These are phyloP conservation scores for Cyclophora punctaria DNA, from an alignment of 2,888 invertebrate species.

Conservation along the genomic window DNA sequence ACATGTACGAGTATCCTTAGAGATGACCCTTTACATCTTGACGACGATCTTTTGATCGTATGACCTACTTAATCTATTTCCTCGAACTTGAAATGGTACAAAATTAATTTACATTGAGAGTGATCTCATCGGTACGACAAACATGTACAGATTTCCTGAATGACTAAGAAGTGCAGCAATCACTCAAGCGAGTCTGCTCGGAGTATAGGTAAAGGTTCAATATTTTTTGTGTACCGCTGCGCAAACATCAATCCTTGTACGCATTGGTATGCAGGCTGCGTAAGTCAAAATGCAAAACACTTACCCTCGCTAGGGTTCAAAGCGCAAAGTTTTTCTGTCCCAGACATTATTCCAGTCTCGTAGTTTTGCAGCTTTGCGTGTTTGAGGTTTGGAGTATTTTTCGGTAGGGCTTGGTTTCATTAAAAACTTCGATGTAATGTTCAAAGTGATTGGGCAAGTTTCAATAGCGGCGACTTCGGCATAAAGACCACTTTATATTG, in stretches of 20 bases:
- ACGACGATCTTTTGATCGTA: constrained; percentile 4
- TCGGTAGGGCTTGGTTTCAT: constrained; percentile 60
- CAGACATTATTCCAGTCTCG: constrained; percentile 71
- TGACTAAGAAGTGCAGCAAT: constrained; percentile 7
- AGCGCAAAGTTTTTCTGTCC: constrained; percentile 71
- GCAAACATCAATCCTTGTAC: constrained; percentile 66
- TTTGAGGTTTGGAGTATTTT: constrained; percentile 68
- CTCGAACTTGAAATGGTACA: too few species aligned
- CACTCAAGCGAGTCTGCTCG: constrained; percentile 15
- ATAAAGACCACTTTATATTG: too few species aligned
- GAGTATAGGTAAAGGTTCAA: constrained; percentile 28
- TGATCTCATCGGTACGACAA: background rate
- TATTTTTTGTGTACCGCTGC: constrained; percentile 40
- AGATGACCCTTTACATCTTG: constrained; percentile 37
- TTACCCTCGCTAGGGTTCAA: constrained; percentile 69
- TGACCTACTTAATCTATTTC: background rate
- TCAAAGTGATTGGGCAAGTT: constrained; percentile 56
- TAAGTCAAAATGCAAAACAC: constrained; percentile 70
- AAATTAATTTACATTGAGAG: too few species aligned
- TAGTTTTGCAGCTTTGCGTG: constrained; percentile 67
- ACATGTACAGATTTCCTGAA: too few species aligned
- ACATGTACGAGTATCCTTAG: constrained; percentile 38
- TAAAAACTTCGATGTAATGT: constrained; percentile 63
- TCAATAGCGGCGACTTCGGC: constrained; percentile 33
- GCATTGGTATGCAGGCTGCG: constrained; percentile 67